phyloP scores from a whole-genome alignment of 2,888 invertebrate genomes.

The Gymnosoma rotundatum region DNA sequence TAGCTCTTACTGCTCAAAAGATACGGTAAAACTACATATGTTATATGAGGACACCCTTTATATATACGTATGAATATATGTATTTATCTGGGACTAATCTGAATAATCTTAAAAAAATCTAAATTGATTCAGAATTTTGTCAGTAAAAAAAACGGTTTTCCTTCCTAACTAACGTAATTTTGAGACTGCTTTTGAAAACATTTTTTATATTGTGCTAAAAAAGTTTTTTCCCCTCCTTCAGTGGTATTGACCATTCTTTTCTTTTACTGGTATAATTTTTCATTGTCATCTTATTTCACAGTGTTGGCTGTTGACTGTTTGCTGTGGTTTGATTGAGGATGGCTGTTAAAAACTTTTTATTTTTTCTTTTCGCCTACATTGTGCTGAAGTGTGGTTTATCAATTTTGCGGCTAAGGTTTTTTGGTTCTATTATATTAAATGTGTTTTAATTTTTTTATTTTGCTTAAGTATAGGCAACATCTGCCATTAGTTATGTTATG shows the following conservation, averaged over 20 bases:
- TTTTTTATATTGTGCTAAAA: no score
- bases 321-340: conserved; percentile 15
- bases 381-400: conserved; percentile 26
- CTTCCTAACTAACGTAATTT: no score
- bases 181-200: no score
- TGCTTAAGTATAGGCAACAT: conserved; percentile 39
- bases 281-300: conserved; percentile 5
- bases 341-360: conserved; percentile 18
- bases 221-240: not conserved
- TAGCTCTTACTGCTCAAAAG: no score
- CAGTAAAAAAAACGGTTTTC: no score
- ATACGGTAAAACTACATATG: no score
- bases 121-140: no score
- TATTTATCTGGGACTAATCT: no score
- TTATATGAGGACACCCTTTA: no score
- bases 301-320: conserved; percentile 27
- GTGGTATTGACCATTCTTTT: not conserved
- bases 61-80: no score
- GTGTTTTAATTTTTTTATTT: not conserved
- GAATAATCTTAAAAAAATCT: no score
- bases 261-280: conserved; percentile 5
- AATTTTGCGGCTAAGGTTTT: conserved; percentile 35
- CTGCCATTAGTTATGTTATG: conserved; percentile 15
- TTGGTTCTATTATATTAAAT: conserved; percentile 2
- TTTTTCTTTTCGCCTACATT: conserved; percentile 6